Evolutionary conservation across 2,797 vertebrate genomes (phyloP).

Genomic region (Sebastes minor): DNA sequence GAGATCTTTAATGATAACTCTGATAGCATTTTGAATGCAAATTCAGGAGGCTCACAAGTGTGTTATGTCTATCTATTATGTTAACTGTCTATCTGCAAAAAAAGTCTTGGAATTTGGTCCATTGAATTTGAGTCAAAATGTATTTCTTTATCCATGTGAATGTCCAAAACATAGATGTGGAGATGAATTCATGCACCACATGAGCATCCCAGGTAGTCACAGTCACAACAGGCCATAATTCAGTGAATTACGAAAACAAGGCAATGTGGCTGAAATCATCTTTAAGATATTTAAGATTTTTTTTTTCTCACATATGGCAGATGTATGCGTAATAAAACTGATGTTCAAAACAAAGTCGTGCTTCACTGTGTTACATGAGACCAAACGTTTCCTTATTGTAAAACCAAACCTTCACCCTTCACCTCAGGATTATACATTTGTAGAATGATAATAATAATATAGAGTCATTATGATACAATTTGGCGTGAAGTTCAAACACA

Average conservation of each 20-base stretch:
- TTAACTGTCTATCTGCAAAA: not conserved
- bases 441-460: not conserved
- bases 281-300: not conserved
- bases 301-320: not conserved
- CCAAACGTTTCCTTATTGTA: not conserved
- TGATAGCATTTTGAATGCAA: not conserved
- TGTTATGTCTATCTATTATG: no score
- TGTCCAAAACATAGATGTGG: rapidly evolving
- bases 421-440: not conserved
- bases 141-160: not conserved
- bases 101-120: not conserved
- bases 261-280: not conserved
- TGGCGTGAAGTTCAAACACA: not conserved
- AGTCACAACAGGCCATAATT: not conserved
- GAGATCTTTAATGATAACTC: not conserved
- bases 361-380: not conserved
- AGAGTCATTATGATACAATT: not conserved
- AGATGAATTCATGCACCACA: not conserved
- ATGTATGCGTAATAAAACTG: not conserved
- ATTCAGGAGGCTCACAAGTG: not conserved
- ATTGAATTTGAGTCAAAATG: not conserved
- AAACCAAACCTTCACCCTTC: not conserved
- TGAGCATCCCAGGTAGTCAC: not conserved
- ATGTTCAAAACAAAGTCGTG: not conserved
- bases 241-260: not conserved